Percentiles rank a stretch among this genome's conserved stretches.
phyloP scores from a whole-genome alignment of 1,140 invertebrate species.

The Camponotus pennsylvanicus region DNA sequence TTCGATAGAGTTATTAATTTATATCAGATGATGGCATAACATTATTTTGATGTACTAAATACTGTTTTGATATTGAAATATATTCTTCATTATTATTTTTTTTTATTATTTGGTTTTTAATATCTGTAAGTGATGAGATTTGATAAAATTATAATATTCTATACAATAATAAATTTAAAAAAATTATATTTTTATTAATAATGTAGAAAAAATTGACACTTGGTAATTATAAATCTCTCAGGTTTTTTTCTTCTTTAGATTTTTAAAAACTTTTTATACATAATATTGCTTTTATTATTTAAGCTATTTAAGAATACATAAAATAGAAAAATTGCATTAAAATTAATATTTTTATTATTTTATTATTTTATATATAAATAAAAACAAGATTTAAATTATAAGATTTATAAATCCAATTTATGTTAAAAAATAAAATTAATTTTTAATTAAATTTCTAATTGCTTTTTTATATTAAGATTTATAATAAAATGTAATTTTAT shows the following conservation, averaged over 20 bases:
- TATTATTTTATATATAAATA: no score
- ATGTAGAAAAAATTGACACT: no score
- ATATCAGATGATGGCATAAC: background rate
- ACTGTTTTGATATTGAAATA: background rate
- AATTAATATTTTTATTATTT: no score
- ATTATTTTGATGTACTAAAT: background rate
- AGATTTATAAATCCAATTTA: no score
- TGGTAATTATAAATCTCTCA: no score
- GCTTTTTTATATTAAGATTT: background rate
- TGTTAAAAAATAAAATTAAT: no score
- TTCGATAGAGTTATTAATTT: background rate
- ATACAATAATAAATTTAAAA: background rate
- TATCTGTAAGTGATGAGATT: background rate
- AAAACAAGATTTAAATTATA: no score
- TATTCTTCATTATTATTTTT: constrained; percentile 2
- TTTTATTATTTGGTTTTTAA: no score
- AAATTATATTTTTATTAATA: no score
- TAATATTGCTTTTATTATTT: background rate
- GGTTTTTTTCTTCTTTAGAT: background rate
- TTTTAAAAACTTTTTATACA: background rate
- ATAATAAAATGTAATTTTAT: background rate
- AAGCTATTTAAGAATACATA: background rate
- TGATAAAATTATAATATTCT: background rate
- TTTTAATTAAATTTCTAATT: no score
- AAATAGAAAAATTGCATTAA: no score